Evolutionary conservation across 2,113 vertebrate genomes (phyloP).

Genomic region (Ibidorhyncha struthersii): DNA sequence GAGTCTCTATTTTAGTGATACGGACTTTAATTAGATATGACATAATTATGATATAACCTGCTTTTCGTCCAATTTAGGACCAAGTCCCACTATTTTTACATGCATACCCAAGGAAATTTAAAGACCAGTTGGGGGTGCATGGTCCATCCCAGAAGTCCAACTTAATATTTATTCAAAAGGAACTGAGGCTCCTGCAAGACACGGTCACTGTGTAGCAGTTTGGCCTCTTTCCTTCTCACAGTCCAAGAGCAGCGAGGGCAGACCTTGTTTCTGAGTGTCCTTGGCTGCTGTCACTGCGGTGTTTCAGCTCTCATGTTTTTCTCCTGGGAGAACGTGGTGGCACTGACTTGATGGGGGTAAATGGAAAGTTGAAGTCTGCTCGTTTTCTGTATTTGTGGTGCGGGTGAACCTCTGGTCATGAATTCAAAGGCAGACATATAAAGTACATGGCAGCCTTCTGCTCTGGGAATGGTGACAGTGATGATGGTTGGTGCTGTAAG

Average conservation of each 20-base stretch:
- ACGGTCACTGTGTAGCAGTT: fast-evolving
- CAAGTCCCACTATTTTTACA: not conserved
- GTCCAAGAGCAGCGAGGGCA: not conserved
- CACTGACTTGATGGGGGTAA: not conserved
- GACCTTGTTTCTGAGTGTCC: not conserved
- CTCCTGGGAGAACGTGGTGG: not conserved
- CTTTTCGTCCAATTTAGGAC: not conserved
- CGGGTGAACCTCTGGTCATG: not conserved
- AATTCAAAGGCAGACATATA: not conserved
- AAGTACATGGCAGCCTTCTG: not conserved
- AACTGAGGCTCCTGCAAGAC: not conserved
- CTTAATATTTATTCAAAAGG: not conserved
- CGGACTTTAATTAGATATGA: not conserved
- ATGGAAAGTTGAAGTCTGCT: not conserved
- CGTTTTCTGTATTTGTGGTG: not conserved
- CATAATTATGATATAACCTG: not conserved
- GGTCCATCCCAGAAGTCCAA: not conserved
- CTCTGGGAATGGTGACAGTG: not conserved
- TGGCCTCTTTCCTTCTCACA: not conserved
- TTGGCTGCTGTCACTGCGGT: not conserved
- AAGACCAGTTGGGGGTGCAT: not conserved
- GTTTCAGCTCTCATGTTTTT: not conserved
- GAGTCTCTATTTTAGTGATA: not conserved
- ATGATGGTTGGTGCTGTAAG: not conserved
- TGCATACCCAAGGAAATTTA: not conserved